phyloP scores from a whole-genome alignment of 2,113 vertebrate genomes.

The Psophia crepitans region DNA sequence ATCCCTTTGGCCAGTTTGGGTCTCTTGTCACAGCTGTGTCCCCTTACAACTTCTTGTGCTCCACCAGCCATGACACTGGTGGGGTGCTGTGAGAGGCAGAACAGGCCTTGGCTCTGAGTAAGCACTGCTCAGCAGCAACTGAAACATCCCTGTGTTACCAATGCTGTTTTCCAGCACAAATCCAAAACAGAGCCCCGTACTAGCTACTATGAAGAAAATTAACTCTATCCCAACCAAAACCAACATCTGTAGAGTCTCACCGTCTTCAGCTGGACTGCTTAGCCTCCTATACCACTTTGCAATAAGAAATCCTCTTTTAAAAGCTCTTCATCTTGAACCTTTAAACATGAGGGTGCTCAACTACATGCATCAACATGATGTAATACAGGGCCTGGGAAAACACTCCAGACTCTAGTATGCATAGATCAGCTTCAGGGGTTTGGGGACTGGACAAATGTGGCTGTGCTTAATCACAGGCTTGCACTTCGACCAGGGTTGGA shows the following conservation, averaged over 20 bases:
- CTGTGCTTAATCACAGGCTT: neutral
- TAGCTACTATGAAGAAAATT: too few species aligned
- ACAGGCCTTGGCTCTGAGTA: too few species aligned
- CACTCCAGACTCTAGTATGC: accelerated
- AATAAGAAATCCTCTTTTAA: neutral
- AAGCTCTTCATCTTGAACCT: neutral
- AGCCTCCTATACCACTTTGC: neutral
- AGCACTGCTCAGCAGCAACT: too few species aligned
- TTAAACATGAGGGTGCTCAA: neutral
- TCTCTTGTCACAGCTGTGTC: too few species aligned
- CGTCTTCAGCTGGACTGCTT: neutral
- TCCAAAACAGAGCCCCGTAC: too few species aligned
- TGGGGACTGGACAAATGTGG: neutral
- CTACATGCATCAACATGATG: accelerated
- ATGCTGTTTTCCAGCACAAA: too few species aligned
- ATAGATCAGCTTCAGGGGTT: accelerated
- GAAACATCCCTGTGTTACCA: too few species aligned
- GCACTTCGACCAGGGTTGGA: neutral
- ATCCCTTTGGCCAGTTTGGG: too few species aligned
- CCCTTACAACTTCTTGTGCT: too few species aligned
- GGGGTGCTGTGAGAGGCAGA: too few species aligned
- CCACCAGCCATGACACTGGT: too few species aligned
- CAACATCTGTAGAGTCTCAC: neutral
- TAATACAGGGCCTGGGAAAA: neutral
- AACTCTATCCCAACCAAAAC: too few species aligned